Evolutionary conservation across 2,113 vertebrate genomes (phyloP), one percentile per base, ranked within the genome.

Genomic region (Caloenas nicobarica): DNA sequence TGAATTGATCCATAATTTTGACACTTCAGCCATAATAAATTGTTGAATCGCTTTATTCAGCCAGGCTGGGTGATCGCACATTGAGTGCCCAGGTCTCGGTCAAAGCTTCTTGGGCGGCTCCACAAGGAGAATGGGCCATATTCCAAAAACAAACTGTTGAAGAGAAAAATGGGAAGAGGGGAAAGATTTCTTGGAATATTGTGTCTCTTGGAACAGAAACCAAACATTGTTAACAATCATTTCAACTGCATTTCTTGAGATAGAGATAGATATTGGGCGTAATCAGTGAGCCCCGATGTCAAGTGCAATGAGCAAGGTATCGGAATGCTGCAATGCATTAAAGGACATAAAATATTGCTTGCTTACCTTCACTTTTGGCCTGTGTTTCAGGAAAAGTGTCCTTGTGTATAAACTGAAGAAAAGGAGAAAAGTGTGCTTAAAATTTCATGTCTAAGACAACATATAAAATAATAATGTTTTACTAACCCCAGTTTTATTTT

Each of bases 321-420:
- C 12, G 5, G 7, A 77, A 61, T 2, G 16, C 31, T n/a, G 38
- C 54, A 58, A 29, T 6, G 33, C 18, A 62, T 51, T 19, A 88
- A 48, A 3, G 58, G 57, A 78, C 9, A 80, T 5, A 85, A 84
- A 79, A 65, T 29, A 36, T 1, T 33, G 25, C 8, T 65, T 33
- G 28, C 97, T 96, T 98, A 99, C 99, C 98, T 99, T 99, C 77
- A 99, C 98, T 97, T 99, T 99, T 92, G 99, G 99, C 96, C 99
- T 99, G 92, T 98, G 98, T 96, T 99, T 99, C 98, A 99, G 98
- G 98, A 99, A 99, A 97, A 99, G 99, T 34, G 98, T 98, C 96
- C 99, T 98, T 96, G 99, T 99, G 96, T 99, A 99, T 89, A 99
- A 98, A 97, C 99, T 99, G 81, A 91, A 93, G 93, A 85, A 78